A percentile compares a stretch with the other conserved stretches of the same genome.
Conservation (phyloP, 2,797 vertebrate genomes). For the Adrianichthys oophorus region DNA sequence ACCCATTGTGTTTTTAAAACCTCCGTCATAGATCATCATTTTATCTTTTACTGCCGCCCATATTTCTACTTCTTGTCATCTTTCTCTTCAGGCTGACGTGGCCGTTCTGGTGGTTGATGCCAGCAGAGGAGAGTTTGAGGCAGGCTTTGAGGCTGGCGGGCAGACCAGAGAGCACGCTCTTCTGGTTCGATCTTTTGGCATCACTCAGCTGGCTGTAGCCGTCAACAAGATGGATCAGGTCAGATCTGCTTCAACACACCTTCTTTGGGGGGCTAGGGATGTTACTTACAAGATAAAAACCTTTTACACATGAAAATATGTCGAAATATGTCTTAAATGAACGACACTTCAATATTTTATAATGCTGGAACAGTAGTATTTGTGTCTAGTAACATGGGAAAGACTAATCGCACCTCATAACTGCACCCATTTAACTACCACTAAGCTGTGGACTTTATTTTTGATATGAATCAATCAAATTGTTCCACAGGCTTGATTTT, state of each 20-base stretch:
- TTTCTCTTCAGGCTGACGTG: slow-evolving; percentile 87
- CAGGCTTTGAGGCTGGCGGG: slow-evolving; percentile 95
- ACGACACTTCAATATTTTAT: too few relatives aligned
- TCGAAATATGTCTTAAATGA: too few relatives aligned
- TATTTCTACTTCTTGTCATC: not conserved
- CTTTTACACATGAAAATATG: too few relatives aligned
- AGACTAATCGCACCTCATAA: too few relatives aligned
- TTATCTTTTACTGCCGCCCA: not conserved
- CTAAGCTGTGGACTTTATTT: too few relatives aligned
- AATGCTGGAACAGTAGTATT: too few relatives aligned
- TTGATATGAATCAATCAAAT: too few relatives aligned
- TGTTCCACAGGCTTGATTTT: too few relatives aligned
- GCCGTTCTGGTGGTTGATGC: slow-evolving; percentile 95
- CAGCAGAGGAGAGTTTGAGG: slow-evolving; percentile 97
- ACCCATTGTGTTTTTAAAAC: not conserved
- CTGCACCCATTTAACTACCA: too few relatives aligned
- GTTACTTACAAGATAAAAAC: too few relatives aligned
- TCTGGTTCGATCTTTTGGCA: slow-evolving; percentile 94
- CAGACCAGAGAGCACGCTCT: slow-evolving; percentile 96
- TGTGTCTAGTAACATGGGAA: too few relatives aligned
- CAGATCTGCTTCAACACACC: not conserved
- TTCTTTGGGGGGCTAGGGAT: too few relatives aligned
- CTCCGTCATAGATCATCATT: slow-evolving; percentile 3
- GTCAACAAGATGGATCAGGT: slow-evolving; percentile 99
- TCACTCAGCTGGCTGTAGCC: slow-evolving; percentile 95